These are phyloP conservation scores for Agriopis leucophaearia DNA, from an alignment of 2,888 invertebrate genomes.

Conservation along the genomic window DNA sequence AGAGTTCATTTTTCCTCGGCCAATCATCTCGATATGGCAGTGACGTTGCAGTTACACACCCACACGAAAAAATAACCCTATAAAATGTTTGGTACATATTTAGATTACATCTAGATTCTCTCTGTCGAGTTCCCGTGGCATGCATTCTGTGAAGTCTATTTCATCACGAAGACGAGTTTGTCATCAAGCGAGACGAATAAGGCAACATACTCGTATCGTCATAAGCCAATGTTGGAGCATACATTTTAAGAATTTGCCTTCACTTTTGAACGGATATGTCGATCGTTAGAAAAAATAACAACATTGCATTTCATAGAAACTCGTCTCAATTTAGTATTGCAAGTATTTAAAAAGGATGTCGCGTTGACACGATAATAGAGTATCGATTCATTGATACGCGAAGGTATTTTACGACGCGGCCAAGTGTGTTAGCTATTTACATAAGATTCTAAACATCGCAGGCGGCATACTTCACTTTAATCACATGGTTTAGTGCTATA, in stretches of 20 bases:
- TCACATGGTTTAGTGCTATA: constrained; percentile 41
- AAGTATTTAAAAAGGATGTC: constrained; percentile 34
- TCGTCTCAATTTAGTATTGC: constrained; percentile 26
- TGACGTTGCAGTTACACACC: constrained; percentile 57
- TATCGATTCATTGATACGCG: constrained; percentile 33
- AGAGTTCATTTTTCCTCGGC: constrained; percentile 68
- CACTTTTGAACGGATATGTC: constrained; percentile 41
- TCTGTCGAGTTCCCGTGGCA: constrained; percentile 45
- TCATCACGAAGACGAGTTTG: constrained; percentile 67
- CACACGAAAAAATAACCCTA: constrained; percentile 68
- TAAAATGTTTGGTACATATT: constrained; percentile 64
- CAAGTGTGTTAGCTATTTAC: constrained; percentile 32
- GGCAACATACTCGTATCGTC: constrained; percentile 49
- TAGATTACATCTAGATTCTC: constrained; percentile 67
- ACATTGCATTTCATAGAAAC: constrained; percentile 17
- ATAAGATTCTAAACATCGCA: constrained; percentile 31
- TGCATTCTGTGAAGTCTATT: constrained; percentile 67
- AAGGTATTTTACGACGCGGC: constrained; percentile 23
- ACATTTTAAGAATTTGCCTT: constrained; percentile 45
- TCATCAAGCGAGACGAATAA: constrained; percentile 56
- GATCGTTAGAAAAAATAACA: constrained; percentile 37
- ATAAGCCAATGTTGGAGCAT: constrained; percentile 49
- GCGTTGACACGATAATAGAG: constrained; percentile 24
- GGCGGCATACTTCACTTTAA: constrained; percentile 32
- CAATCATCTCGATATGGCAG: constrained; percentile 72